Percentiles rank a stretch among this genome's conserved stretches.
Conservation (phyloP, 2,888 invertebrate genomes). For the Lochmaea crataegi region DNA sequence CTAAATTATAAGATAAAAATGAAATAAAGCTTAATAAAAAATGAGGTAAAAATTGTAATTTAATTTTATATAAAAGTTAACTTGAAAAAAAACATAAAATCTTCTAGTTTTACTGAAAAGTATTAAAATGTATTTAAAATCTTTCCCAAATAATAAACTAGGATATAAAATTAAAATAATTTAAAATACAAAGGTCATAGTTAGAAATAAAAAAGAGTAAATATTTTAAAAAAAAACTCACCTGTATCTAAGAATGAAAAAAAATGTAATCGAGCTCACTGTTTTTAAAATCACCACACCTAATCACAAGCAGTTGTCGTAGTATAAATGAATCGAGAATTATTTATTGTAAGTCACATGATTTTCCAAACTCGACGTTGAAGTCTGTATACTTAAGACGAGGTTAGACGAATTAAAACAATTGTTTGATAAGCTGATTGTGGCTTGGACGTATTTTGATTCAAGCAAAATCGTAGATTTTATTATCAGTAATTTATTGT, state of each 20-base stretch:
- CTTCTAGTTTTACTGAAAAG: too few species aligned
- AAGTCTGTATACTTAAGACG: constrained; percentile 42
- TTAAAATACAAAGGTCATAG: too few species aligned
- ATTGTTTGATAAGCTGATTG: constrained; percentile 40
- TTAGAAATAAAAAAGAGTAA: not conserved
- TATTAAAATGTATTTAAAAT: not conserved
- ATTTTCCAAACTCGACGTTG: constrained; percentile 35
- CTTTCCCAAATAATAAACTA: not conserved
- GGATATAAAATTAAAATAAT: not conserved
- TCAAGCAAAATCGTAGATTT: not conserved
- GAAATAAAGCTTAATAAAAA: not conserved
- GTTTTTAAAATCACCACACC: constrained; percentile 27
- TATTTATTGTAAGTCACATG: constrained; percentile 40
- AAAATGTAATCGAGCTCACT: not conserved
- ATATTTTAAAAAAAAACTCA: constrained; percentile 8
- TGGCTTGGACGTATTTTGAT: constrained; percentile 1
- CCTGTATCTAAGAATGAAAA: constrained; percentile 20
- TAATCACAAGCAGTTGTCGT: constrained; percentile 11
- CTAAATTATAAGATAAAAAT: not conserved
- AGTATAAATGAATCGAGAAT: constrained; percentile 12
- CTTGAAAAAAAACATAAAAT: not conserved
- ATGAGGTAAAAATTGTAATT: not conserved
- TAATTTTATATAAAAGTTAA: too few species aligned
- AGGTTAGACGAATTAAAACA: constrained; percentile 39
- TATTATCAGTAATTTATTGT: constrained; percentile 1